Evolutionary conservation across 2,888 invertebrate genomes (phyloP), one percentile per base, ranked within the genome.

Genomic region (Eupithecia abbreviata): DNA sequence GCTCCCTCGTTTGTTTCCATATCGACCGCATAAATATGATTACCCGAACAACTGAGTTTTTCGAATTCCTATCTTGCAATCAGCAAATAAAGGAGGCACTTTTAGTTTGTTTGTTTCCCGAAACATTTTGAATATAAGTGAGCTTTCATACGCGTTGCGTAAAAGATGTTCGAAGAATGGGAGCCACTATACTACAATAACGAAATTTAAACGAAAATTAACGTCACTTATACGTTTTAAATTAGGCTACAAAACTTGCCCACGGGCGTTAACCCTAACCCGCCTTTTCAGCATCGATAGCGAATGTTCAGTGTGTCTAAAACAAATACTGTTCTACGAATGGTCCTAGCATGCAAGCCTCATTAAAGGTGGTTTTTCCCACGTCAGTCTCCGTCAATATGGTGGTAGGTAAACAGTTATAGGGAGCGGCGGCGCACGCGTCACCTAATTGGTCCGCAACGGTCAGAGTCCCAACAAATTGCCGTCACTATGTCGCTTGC

Each of bases 351-450:
- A 51, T 62, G 62, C 30, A 62, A 62, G 15, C 85, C 83, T 89
- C 86, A 86, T 90, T 88, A 87, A 82, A 85, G 84, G 30, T 62
- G 83, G 80, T 84, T 88, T 91, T 91, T 30, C 90, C 90, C 84
- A 84, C 83, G 83, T 79, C 67, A 68, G 67, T 68, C n/a, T n/a
- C 43, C 67, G 45, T 68, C 75, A 74, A 74, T 78, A 73, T 62
- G 72, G 47, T 69, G 43, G n/a, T 68, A 68, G 77, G 87, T 83
- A 88, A 90, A 91, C 88, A 89, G 82, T 45, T 43, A 30, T 74
- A 83, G 90, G 92, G 92, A 89, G 91, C 89, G 92, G 91, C 89
- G 92, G 89, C 89, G 88, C 89, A 89, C 89, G 90, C 91, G 91
- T 92, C 92, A 93, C 89, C 85, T 89, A 90, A 90, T 90, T 89